Base-by-base conservation (phyloP, 2,888 invertebrate genomes). In the Liposcelis brunnea region DNA sequence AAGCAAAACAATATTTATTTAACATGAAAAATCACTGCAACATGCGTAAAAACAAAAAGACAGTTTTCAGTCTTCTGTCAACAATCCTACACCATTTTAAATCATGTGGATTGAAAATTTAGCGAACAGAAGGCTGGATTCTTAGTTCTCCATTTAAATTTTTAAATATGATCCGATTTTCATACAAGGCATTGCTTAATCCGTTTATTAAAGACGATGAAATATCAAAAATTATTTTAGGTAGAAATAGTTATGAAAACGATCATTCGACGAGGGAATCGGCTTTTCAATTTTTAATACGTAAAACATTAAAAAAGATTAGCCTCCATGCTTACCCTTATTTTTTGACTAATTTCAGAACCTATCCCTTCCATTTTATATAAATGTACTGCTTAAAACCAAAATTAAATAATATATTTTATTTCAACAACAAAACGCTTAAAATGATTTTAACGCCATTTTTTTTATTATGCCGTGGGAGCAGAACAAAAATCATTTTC, bases 321-420 rank as follows among this genome's bases (percentile, higher is more conserved):
- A 45, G 31, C 42, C 42, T 15, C 12, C 31, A 44, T 48, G 63
- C 70, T 74, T 71, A 86, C 86, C 66, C 84, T 70, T 72, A 86
- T 81, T 68, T 86, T 86, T 61, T 83, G 82, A 8, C 84, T 84
- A 54, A 86, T 83, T 71, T 86, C 85, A 53, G 80, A 77, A 54
- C 85, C 84, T 60, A 82, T 75, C 56, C 74, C 76, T 57, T 82
- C 80, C 84, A 84, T 84, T 59, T 61, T 59, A 15, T 5, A 10
- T 6, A 15, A 35, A 7, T 16, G 15, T 35, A 15, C 5, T 6
- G 7, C 4, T 35, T 14, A 6, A 5, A 35, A 35, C 16, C 16
- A 35, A 16, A 16, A 35, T 7, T 10, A 35, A 14, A 35, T 15
- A 7, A 6, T 15, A 35, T 7, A 15, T 35, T 7, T 35, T 35